Conservation (phyloP, 2,797 vertebrate species). For the Perodicticus potto region DNA sequence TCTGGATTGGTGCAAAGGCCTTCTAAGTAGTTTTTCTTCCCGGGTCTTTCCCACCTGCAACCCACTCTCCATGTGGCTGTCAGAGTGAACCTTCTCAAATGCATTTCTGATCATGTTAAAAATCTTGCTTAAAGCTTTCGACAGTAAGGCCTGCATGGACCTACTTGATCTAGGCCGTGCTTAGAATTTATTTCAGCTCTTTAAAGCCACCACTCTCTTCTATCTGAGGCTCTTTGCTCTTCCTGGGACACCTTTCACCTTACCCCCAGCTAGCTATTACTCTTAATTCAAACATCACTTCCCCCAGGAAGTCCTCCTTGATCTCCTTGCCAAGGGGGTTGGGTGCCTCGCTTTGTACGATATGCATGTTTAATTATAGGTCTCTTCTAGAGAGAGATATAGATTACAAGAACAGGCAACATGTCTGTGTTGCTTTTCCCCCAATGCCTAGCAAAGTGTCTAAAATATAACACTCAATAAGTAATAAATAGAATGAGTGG, state of each 20-base stretch:
- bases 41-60: neutral
- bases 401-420: neutral
- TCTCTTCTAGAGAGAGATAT: neutral
- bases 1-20: neutral
- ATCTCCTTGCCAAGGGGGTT: neutral
- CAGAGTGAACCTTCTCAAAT: neutral
- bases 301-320: neutral
- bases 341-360: neutral
- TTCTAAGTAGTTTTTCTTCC: neutral
- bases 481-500: neutral
- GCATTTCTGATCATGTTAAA: neutral
- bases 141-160: neutral
- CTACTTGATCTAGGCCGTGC: neutral
- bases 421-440: neutral
- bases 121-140: neutral
- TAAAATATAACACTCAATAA: conserved; percentile 7
- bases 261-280: neutral
- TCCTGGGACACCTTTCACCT: neutral
- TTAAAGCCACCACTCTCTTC: neutral
- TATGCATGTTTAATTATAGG: neutral
- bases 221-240: neutral
- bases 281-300: neutral
- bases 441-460: neutral
- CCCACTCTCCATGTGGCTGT: neutral
- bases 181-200: neutral